These are phyloP conservation scores for Python bivittatus DNA, from an alignment of 2,113 vertebrate genomes.

Conservation along the genomic window DNA sequence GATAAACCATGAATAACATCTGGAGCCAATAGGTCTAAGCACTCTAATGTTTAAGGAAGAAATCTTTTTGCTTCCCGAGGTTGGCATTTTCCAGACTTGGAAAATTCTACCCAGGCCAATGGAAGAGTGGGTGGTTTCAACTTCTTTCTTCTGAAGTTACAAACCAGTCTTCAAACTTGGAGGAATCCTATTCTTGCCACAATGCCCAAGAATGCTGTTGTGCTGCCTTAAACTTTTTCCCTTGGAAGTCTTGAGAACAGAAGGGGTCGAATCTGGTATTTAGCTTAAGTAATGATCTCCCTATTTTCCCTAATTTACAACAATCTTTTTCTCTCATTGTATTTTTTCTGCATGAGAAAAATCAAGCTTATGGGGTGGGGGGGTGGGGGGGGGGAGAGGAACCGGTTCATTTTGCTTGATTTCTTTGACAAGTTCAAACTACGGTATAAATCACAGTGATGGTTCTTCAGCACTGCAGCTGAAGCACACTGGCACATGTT, in stretches of 20 bases:
- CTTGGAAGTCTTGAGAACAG: background rate
- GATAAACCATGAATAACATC: too few species aligned
- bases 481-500: conserved; percentile 34
- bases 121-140: too few species aligned
- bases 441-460: conserved; percentile 52
- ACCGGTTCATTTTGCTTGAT: conserved; percentile 36
- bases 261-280: too few species aligned
- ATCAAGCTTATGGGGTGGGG: background rate
- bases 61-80: too few species aligned
- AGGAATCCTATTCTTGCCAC: background rate
- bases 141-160: background rate
- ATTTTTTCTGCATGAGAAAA: conserved; percentile 37
- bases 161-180: background rate
- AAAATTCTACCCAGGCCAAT: too few species aligned
- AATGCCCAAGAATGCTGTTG: background rate
- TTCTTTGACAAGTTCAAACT: conserved; percentile 52
- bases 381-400: background rate
- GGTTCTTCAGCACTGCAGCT: conserved; percentile 15
- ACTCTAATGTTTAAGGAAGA: too few species aligned
- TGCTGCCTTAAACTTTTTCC: background rate
- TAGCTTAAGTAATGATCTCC: too few species aligned
- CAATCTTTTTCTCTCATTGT: background rate
- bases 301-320: background rate
- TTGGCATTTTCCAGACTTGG: too few species aligned
- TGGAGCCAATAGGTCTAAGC: too few species aligned